phyloP scores from a whole-genome alignment of 2,888 invertebrate species.

The Eilema sororculum region DNA sequence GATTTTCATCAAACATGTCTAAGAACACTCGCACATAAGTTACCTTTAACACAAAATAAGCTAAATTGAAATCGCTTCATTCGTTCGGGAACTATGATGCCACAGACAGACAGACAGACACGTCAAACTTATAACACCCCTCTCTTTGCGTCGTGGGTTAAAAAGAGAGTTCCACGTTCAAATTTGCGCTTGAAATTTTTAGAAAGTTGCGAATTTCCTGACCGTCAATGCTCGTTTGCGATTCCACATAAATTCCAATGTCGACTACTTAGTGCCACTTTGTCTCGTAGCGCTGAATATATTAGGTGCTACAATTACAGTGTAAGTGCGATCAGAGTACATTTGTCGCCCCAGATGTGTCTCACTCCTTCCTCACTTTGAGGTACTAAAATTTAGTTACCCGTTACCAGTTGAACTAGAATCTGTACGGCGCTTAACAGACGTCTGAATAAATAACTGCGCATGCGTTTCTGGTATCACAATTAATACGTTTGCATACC shows the following conservation, averaged over 20 bases:
- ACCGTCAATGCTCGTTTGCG: slow-evolving; percentile 21
- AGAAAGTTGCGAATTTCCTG: slow-evolving; percentile 24
- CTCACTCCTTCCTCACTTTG: neutral
- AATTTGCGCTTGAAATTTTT: slow-evolving; percentile 10
- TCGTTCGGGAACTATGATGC: too few species aligned
- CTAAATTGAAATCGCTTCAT: too few species aligned
- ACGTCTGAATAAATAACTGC: neutral
- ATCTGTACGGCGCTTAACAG: neutral
- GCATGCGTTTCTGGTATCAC: neutral
- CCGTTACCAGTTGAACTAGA: neutral
- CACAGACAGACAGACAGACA: too few species aligned
- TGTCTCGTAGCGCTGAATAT: slow-evolving; percentile 53
- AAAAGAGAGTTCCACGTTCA: neutral
- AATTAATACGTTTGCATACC: neutral
- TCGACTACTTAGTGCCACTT: slow-evolving; percentile 39
- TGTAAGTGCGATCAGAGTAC: slow-evolving; percentile 46
- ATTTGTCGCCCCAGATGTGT: neutral
- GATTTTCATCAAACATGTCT: too few species aligned
- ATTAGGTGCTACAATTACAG: slow-evolving; percentile 50
- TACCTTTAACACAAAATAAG: too few species aligned
- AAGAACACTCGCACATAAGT: too few species aligned
- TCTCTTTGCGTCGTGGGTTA: too few species aligned
- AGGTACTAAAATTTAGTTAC: neutral
- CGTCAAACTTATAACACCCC: too few species aligned
- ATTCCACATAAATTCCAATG: slow-evolving; percentile 41